phyloP scores from a whole-genome alignment of 2,888 invertebrate species.

The Limenitis camilla region DNA sequence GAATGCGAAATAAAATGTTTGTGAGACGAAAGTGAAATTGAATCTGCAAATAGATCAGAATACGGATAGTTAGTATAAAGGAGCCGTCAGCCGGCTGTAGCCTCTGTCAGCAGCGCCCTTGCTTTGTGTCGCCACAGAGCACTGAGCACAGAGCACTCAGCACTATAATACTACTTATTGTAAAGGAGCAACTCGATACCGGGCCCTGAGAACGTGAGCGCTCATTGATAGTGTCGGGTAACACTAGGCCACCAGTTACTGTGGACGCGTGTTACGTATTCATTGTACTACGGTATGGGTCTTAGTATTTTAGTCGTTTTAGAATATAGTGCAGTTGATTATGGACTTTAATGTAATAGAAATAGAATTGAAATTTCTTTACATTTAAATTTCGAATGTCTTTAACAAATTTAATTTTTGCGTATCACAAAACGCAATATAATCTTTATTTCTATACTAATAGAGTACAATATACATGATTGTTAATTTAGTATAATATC shows the following conservation, averaged over 20 bases:
- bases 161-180: too few species aligned
- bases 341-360: background rate
- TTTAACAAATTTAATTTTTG: background rate
- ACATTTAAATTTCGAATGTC: too few species aligned
- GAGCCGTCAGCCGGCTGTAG: slow-evolving; percentile 4
- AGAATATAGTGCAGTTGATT: too few species aligned
- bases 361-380: slow-evolving; percentile 1
- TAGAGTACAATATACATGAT: background rate
- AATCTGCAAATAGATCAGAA: slow-evolving; percentile 16
- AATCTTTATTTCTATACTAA: background rate
- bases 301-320: background rate
- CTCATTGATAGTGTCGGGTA: slow-evolving; percentile 46
- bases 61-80: slow-evolving; percentile 16
- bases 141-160: too few species aligned
- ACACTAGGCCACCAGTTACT: slow-evolving; percentile 10
- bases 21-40: slow-evolving; percentile 11
- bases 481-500: background rate
- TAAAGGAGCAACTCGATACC: slow-evolving; percentile 10
- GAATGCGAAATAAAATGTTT: background rate
- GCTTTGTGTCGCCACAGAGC: slow-evolving; percentile 5
- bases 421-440: background rate
- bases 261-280: background rate
- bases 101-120: background rate
- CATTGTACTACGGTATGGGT: background rate
- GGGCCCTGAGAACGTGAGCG: slow-evolving; percentile 5